Conservation (phyloP, 2,797 vertebrate species). For the Trematomus bernacchii region DNA sequence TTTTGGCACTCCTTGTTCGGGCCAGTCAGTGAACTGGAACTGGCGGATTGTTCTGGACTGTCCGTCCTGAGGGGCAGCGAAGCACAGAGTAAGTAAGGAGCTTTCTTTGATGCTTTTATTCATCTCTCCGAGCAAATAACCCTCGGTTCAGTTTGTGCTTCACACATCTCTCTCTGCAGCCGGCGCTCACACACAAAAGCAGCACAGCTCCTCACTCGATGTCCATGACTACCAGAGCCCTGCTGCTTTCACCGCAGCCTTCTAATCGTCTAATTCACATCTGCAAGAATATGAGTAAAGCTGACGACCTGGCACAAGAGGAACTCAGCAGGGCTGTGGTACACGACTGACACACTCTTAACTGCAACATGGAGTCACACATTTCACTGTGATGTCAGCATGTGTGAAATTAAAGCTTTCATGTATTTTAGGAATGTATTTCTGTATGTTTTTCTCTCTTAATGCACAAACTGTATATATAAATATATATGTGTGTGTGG, state of each 20-base stretch:
- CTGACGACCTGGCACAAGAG: slow-evolving; percentile 14
- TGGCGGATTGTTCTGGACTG: slow-evolving; percentile 97
- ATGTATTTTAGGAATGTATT: background rate
- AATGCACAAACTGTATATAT: slow-evolving; percentile 3
- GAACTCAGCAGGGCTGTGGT: slow-evolving; percentile 6
- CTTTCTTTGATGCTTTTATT: background rate
- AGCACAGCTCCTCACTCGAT: background rate
- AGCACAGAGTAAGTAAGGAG: slow-evolving; percentile 11
- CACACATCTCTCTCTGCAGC: slow-evolving; percentile 3
- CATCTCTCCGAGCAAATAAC: slow-evolving; percentile 1
- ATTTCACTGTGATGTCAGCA: slow-evolving; percentile 11
- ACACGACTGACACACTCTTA: background rate
- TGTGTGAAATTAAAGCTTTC: slow-evolving; percentile 5
- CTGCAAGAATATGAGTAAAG: slow-evolving; percentile 28
- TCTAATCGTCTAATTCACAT: slow-evolving; percentile 51
- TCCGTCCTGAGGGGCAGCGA: slow-evolving; percentile 85
- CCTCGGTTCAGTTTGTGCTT: background rate
- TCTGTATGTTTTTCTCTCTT: slow-evolving; percentile 6
- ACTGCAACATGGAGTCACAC: background rate
- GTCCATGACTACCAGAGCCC: background rate
- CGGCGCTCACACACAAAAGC: background rate
- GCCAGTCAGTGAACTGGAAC: slow-evolving; percentile 99
- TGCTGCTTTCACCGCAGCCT: slow-evolving; percentile 18
- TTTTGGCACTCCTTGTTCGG: slow-evolving; percentile 97
- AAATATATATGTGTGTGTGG: slow-evolving; percentile 13